Conservation (phyloP, 1,140 invertebrate genomes). For the Drosophila pandora region DNA sequence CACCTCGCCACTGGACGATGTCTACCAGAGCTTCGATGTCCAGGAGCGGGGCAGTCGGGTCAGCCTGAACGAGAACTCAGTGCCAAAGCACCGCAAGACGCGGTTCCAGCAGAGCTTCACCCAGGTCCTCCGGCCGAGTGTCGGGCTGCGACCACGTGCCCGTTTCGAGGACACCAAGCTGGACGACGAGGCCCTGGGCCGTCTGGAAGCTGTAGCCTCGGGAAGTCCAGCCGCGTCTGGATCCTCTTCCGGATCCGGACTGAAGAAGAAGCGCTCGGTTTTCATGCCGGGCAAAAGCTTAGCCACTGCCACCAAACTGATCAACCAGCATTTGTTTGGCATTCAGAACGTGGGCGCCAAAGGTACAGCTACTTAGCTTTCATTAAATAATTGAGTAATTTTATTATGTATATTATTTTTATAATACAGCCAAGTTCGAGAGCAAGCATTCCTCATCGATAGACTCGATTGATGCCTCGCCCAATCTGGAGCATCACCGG, state of each 20-base stretch:
- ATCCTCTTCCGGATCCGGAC: conserved; percentile 34
- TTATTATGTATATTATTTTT: too few species aligned
- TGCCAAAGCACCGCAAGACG: conserved; percentile 93
- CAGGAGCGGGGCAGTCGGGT: conserved; percentile 86
- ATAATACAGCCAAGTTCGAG: conserved; percentile 77
- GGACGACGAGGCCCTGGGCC: conserved; percentile 84
- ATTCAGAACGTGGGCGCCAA: conserved; percentile 85
- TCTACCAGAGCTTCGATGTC: conserved; percentile 85
- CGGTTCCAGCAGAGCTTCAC: conserved; percentile 90
- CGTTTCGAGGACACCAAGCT: conserved; percentile 83
- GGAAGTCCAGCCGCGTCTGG: conserved; percentile 27
- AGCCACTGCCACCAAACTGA: conserved; percentile 88
- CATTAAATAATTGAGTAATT: too few species aligned
- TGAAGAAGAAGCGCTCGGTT: conserved; percentile 85
- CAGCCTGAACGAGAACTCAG: conserved; percentile 87
- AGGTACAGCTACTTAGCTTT: conserved; percentile 64
- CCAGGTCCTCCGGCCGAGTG: conserved; percentile 44
- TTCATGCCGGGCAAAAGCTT: conserved; percentile 88
- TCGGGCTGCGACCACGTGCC: conserved; percentile 55
- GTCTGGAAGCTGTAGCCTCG: conserved; percentile 48
- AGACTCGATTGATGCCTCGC: conserved; percentile 88
- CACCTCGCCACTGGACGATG: conserved; percentile 84
- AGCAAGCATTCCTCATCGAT: conserved; percentile 89
- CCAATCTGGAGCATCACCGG: conserved; percentile 87
- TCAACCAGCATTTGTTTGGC: conserved; percentile 91